Base-by-base conservation (phyloP, 2,888 invertebrate species). In the Malachius bipustulatus region DNA sequence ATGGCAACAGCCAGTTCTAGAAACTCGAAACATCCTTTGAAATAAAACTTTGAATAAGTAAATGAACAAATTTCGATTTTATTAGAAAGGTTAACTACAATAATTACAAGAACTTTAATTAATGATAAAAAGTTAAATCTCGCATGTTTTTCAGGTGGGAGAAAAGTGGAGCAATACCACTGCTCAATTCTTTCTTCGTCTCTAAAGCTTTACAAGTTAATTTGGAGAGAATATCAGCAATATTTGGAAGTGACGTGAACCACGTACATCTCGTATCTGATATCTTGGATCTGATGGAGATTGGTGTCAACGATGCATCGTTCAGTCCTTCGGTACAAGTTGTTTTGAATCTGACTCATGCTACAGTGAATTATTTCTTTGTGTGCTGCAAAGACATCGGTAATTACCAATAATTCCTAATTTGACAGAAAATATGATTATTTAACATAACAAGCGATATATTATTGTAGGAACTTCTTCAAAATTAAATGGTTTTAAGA, bases 321-420 rank as follows among this genome's bases (percentile, higher is more conserved):
- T 57, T 69, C 24, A 69, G 71, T 10, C 67, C 75, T 8, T 71
- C 75, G 26, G 70, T 79, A 2, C 75, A 80, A 47, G 73, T 74
- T 1, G 66, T 73, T 10, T 58, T 84, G 12, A 82, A 77, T 58
- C 63, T 83, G 10, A 75, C 82, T 0, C 71, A 76, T 43, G 73
- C 81, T 0, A 73, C 75, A 4, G 77, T 82, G 3, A 74, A 77
- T 48, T 85, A 83, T 54, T 85, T 84, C 59, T 85, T 82, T 56
- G 67, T 77, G 38, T 79, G 79, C 48, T 67, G 84, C 38, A 71
- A 71, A 35, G 73, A 81, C 48, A 62, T 66, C 58, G 77, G 82
- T 78, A 60, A n/a, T n/a, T n/a, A n/a, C n/a, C n/a, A n/a, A n/a
- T n/a, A n/a, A n/a, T n/a, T n/a, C n/a, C n/a, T n/a, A n/a, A n/a